Conservation (phyloP, 2,113 vertebrate species). For the Muscicapa adusta region DNA sequence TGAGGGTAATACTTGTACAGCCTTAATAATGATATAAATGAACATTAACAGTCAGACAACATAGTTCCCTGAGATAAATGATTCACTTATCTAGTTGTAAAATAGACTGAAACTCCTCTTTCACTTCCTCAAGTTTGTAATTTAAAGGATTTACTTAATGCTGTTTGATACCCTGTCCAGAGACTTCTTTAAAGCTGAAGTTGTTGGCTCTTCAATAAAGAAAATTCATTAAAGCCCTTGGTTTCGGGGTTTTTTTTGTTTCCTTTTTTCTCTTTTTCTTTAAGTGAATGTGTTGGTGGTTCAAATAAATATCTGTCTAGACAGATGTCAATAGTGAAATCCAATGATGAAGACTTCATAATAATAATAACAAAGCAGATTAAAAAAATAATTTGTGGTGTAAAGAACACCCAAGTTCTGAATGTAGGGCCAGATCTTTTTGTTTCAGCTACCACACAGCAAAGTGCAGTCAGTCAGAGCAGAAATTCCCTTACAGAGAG, state of each 20-base stretch:
- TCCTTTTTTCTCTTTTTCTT: neutral
- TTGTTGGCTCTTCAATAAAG: conserved; percentile 13
- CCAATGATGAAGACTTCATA: neutral
- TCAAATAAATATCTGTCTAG: conserved; percentile 35
- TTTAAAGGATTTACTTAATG: conserved; percentile 48
- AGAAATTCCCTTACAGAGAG: neutral
- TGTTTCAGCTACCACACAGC: neutral
- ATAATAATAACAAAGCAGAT: neutral
- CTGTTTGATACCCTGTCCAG: conserved; percentile 15
- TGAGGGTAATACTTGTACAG: neutral
- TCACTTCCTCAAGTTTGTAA: neutral
- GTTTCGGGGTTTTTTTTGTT: accelerated
- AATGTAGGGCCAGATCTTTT: neutral
- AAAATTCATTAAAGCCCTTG: neutral
- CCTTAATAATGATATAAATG: neutral
- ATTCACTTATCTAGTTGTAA: neutral
- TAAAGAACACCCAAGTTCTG: neutral
- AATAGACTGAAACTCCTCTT: neutral
- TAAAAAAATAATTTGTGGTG: neutral
- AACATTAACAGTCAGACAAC: neutral
- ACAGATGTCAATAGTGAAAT: neutral
- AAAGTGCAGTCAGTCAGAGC: neutral
- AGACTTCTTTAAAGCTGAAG: neutral
- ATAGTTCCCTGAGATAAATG: neutral
- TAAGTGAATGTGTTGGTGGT: neutral